These are phyloP conservation scores for Neomorphus geoffroyi DNA, from an alignment of 2,797 vertebrate genomes.

Conservation along the genomic window DNA sequence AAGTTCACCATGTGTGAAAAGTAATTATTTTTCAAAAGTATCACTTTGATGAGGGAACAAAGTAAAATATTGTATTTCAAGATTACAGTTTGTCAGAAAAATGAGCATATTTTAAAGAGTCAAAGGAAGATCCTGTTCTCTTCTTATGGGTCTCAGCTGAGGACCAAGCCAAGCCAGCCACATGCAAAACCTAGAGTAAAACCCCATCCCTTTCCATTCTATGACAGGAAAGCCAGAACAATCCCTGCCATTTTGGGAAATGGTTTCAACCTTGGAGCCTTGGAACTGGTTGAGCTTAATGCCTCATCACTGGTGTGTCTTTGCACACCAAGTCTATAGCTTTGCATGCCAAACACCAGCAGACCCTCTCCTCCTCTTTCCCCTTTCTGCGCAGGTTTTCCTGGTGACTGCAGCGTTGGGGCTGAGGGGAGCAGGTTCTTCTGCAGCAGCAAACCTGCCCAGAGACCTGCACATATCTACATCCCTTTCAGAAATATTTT, in stretches of 20 bases:
- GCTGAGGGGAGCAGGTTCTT: background rate
- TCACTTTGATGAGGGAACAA: background rate
- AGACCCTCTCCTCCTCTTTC: background rate
- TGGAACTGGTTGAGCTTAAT: background rate
- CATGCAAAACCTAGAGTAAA: background rate
- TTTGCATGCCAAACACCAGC: background rate
- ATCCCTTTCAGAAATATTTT: background rate
- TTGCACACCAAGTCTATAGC: background rate
- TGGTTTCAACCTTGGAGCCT: background rate
- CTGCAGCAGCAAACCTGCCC: background rate
- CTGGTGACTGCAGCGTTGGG: accelerated
- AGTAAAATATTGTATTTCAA: background rate
- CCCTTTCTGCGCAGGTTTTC: background rate
- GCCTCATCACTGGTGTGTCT: background rate
- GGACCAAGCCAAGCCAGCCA: background rate
- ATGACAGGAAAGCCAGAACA: background rate
- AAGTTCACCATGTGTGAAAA: background rate
- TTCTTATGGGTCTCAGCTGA: background rate
- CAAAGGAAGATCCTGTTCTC: background rate
- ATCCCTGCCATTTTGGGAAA: background rate
- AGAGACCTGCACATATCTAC: background rate
- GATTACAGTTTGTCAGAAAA: background rate
- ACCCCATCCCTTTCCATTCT: background rate
- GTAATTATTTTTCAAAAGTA: background rate
- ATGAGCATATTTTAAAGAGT: accelerated